These are phyloP conservation scores for Rambutsinella grinnellia DNA, from an alignment of 2,888 invertebrate species.

Conservation along the genomic window DNA sequence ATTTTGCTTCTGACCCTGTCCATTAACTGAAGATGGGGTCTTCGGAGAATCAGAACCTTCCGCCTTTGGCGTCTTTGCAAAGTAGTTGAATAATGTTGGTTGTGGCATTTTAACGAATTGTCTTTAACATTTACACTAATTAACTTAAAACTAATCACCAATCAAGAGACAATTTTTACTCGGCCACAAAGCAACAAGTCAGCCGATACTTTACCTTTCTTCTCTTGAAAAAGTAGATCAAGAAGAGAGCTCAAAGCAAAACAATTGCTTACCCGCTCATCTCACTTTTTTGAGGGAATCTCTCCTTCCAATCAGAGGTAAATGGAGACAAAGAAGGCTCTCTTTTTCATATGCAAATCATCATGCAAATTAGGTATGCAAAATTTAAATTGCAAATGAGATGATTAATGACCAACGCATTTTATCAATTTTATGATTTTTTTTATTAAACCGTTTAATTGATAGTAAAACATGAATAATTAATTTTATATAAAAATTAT, in stretches of 20 bases:
- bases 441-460: too few species aligned
- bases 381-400: neutral
- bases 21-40: neutral
- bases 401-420: neutral
- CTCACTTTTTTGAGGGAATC: too few species aligned
- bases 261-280: neutral
- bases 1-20: neutral
- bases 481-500: neutral
- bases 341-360: too few species aligned
- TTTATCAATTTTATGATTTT: too few species aligned
- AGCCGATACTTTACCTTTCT: too few species aligned
- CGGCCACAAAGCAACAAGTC: neutral
- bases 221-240: neutral
- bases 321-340: too few species aligned
- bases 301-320: too few species aligned
- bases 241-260: neutral
- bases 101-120: slow-evolving; percentile 24
- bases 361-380: too few species aligned
- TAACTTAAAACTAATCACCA: neutral
- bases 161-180: neutral
- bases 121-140: neutral
- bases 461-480: neutral
- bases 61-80: slow-evolving; percentile 42
- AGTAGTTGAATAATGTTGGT: slow-evolving; percentile 53
- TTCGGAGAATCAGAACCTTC: neutral